phyloP scores from a whole-genome alignment of 1,140 invertebrate genomes.

The Lycorma delicatula region DNA sequence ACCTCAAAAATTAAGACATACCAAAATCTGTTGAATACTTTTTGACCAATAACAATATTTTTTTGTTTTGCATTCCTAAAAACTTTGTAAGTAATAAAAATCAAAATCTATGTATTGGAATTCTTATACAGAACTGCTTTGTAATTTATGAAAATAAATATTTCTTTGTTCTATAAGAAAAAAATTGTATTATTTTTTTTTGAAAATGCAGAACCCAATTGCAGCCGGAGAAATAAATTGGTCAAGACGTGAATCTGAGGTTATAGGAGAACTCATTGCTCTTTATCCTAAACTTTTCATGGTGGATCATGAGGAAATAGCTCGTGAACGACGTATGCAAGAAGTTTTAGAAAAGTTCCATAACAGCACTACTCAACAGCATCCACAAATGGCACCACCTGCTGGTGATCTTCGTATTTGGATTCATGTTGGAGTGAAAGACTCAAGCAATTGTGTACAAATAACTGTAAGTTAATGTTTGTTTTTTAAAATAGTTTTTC shows the following conservation, averaged over 20 bases:
- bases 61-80: too few relatives aligned
- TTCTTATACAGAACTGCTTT: too few relatives aligned
- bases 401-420: conserved; percentile 75
- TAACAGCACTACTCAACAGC: conserved; percentile 38
- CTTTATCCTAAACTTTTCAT: conserved; percentile 51
- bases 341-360: conserved; percentile 59
- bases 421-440: conserved; percentile 53
- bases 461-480: conserved; percentile 49
- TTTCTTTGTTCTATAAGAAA: too few relatives aligned
- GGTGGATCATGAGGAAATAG: conserved; percentile 46
- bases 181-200: too few relatives aligned
- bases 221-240: conserved; percentile 37
- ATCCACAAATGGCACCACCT: conserved; percentile 47
- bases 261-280: conserved; percentile 58
- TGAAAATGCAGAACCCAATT: not conserved
- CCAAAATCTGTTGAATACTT: too few relatives aligned
- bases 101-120: too few relatives aligned
- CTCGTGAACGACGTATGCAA: conserved; percentile 60
- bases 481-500: conserved; percentile 11
- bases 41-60: too few relatives aligned
- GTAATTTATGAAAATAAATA: too few relatives aligned
- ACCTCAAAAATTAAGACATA: too few relatives aligned
- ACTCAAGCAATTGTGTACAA: conserved; percentile 49
- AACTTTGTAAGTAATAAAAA: too few relatives aligned
- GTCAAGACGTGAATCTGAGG: conserved; percentile 53